A percentile compares a stretch with the other conserved stretches of the same genome.
Conservation (phyloP, 2,797 vertebrate genomes). For the Coregonus ussuriensis region DNA sequence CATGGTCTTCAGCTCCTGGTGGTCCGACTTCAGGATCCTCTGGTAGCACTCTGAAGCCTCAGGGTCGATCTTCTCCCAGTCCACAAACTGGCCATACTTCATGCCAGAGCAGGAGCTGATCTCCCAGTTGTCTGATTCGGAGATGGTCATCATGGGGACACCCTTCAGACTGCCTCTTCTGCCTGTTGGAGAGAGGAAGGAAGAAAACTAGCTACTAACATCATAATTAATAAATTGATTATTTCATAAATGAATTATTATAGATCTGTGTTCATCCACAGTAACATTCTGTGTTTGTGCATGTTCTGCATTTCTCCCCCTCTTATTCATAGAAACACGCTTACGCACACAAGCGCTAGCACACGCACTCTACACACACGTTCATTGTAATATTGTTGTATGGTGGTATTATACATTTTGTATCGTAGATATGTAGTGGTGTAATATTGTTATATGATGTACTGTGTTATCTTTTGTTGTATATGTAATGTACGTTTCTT, state of each 20-base stretch:
- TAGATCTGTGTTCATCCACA: background rate
- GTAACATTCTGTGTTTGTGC: background rate
- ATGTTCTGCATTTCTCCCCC: background rate
- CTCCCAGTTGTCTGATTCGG: slow-evolving; percentile 79
- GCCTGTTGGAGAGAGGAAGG: slow-evolving; percentile 45
- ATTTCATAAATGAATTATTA: background rate
- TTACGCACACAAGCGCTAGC: too few species aligned
- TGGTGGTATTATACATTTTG: too few species aligned
- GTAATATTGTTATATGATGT: too few species aligned
- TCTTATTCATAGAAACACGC: too few species aligned
- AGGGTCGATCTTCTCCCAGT: slow-evolving; percentile 82
- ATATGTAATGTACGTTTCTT: too few species aligned
- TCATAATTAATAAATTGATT: background rate
- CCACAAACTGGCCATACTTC: slow-evolving; percentile 83
- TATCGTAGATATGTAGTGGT: too few species aligned
- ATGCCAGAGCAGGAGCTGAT: slow-evolving; percentile 67
- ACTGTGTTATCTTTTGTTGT: too few species aligned
- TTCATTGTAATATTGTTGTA: too few species aligned
- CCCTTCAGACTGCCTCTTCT: slow-evolving; percentile 58
- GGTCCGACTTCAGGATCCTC: slow-evolving; percentile 66
- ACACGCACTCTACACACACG: too few species aligned
- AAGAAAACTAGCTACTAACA: too few species aligned
- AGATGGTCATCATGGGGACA: slow-evolving; percentile 75
- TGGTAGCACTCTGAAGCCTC: slow-evolving; percentile 53
- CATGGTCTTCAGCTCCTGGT: slow-evolving; percentile 79